Evolutionary conservation across 1,140 invertebrate species (phyloP), one percentile per base, ranked within the genome.

Genomic region (Harpegnathos saltator): DNA sequence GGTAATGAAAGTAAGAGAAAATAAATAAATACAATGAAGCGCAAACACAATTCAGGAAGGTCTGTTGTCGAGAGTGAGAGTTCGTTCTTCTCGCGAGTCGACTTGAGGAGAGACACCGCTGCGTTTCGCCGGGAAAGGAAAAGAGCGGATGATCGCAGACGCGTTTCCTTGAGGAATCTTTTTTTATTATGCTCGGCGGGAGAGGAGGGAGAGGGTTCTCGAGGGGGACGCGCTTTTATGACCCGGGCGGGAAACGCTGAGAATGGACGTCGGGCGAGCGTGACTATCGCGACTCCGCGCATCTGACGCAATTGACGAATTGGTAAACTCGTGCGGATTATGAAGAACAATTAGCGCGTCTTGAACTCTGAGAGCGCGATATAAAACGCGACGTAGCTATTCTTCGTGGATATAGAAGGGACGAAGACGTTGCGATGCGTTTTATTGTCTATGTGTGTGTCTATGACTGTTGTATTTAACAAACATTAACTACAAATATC

Each of bases 71-170:
- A 7, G 69, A 78, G 44, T 58, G 22, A 68, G 7, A 68, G 7
- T 19, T 69, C 22, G 22, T 63, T 63, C 38, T 44, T 19, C 19
- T 68, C 58, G 54, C 29, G 11, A 44, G 7, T 15, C 9, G 12
- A 77, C 19, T 50, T n/a, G 15, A 78, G 33, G 12, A 52, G 52
- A 50, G 48, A 24, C 15, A 61, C 58, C 78, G 74, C 82, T 89
- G 84, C 88, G 73, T 88, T 88, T 89, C 84, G 59, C 50, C 50
- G 63, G 59, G 73, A 9, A 80, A 78, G 38, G 33, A 26, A 58
- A 19, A 24, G 22, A 7, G 7, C 3, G 48, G 5, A 1, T 68
- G 52, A 80, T 48, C 58, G 68, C n/a, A 52, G 59, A 0, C 17
- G 7, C 9, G 24, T 12, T 29, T 26, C 17, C 11, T 62, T 33